These are phyloP conservation scores for Stenurella melanura DNA, from an alignment of 2,888 invertebrate species.

Conservation along the genomic window DNA sequence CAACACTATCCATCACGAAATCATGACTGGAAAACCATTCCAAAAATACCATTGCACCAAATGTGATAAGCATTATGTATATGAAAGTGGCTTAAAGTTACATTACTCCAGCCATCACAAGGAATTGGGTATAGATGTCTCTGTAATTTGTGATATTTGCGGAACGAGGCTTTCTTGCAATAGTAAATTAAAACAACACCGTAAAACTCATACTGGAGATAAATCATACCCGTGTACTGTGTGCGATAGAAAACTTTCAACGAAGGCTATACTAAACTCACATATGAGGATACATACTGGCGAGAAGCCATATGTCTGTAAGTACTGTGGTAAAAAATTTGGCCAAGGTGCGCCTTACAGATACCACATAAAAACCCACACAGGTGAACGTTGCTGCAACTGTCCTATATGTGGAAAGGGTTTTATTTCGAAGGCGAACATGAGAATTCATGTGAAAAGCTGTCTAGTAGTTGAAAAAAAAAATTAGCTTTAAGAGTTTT, in stretches of 20 bases:
- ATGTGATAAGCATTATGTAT: slow-evolving; percentile 71
- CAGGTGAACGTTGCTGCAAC: slow-evolving; percentile 76
- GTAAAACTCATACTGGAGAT: slow-evolving; percentile 74
- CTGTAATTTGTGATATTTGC: slow-evolving; percentile 65
- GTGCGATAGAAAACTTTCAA: slow-evolving; percentile 75
- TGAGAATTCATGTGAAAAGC: slow-evolving; percentile 61
- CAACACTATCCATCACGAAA: slow-evolving; percentile 73
- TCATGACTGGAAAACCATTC: slow-evolving; percentile 63
- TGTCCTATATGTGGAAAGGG: slow-evolving; percentile 52
- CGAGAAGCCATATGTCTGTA: slow-evolving; percentile 61
- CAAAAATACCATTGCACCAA: slow-evolving; percentile 72
- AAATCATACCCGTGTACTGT: slow-evolving; percentile 70
- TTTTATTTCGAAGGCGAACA: slow-evolving; percentile 52
- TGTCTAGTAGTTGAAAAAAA: slow-evolving; percentile 53
- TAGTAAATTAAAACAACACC: slow-evolving; percentile 70
- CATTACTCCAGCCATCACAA: slow-evolving; percentile 68
- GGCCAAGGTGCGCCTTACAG: slow-evolving; percentile 77
- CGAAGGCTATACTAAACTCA: slow-evolving; percentile 76
- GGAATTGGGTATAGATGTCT: slow-evolving; percentile 71
- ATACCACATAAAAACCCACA: slow-evolving; percentile 78
- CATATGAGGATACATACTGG: slow-evolving; percentile 64
- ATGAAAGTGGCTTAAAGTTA: slow-evolving; percentile 65
- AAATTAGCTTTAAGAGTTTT: background rate
- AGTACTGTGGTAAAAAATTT: slow-evolving; percentile 60
- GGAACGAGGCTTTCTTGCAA: slow-evolving; percentile 59